Evolutionary conservation across 1,140 invertebrate species (phyloP), one percentile per base, ranked within the genome.

Genomic region (Penaeus vannamei): DNA sequence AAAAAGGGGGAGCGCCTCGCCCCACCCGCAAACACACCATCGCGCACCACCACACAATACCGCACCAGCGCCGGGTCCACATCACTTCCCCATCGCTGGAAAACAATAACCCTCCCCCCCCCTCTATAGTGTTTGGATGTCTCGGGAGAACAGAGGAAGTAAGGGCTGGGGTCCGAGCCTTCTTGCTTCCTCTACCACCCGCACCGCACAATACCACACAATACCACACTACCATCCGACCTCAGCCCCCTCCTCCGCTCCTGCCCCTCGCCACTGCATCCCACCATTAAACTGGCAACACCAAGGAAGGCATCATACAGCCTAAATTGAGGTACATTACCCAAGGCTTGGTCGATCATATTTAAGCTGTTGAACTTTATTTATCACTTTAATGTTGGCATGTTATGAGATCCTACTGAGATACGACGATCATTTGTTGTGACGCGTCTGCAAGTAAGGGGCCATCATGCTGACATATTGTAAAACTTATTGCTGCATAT

Each of bases 381-480:
- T 90, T 90, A 90, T 90, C 88, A 90, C 88, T 90, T 90, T 90
- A 90, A 90, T 90, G 88, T 90, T 86, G 88, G 88, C 88, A 86
- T 90, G 88, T 90, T 90, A 90, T 90, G 88, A 90, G 88, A 90
- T 90, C 84, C 88, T 69, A 85, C 84, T 90, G 88, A 90, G 88
- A 85, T 90, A 90, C 88, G 84, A 81, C 84, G 84, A 90, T 85
- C 88, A 90, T 90, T 86, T 86, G 84, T 90, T 90, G 88, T 85
- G 88, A 90, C 88, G 84, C 88, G 88, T 90, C 88, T 90, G 88
- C 88, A 82, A 90, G 88, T 86, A 90, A 90, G 88, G 84, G 88
- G 76, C 88, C 88, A 90, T 90, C 88, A 89, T 46, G 87, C 87
- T 89, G 89, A 90, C 89, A 90, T 90, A 90, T 83, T 90, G 89